Evolutionary conservation across 2,888 invertebrate species (phyloP), one percentile per base, ranked within the genome.

Genomic region (Erannis defoliaria): DNA sequence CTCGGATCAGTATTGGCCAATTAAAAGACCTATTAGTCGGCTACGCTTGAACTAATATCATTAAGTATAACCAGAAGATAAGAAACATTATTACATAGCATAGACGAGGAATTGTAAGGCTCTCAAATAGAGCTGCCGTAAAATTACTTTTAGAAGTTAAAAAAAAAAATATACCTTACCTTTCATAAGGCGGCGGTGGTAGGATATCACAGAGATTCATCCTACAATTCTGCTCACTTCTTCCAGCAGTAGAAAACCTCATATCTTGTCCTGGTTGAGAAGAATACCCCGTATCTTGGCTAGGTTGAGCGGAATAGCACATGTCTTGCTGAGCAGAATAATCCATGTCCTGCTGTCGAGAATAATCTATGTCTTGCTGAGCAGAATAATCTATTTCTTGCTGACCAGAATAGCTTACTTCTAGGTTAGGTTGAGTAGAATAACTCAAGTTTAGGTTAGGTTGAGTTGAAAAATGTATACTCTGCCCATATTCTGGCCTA

Each of bases 131-230:
- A 8, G 4, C 26, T 26, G 26, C 26, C 26, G 8, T 4, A 4
- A 26, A 1, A 4, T 8, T 10, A 10, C 31, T 10, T 10, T 9
- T 9, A 10, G 2, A 10, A 31, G 9, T 31, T 31, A 0, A 31
- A 10, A 0, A 16, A 42, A 14, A 31, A 9, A 31, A 16, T 8
- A 10, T 31, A 60, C 56, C 66, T 73, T 82, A 93, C 92, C 91
- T 90, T 82, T 93, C 92, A 68, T 93, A 93, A 1, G 88, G 94
- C 68, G 84, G 94, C 70, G 80, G 94, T 67, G 80, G 91, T 71
- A 82, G 84, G 71, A 84, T 92, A 75, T 93, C 92, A 73, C 92
- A 92, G 71, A 93, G 78, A 79, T 93, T 93, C 87, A 93, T 90
- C 57, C 91, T 87, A 72, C 88, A 90, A 61, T 89, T 90, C 62